Base-by-base conservation (phyloP, 2,797 vertebrate genomes). In the Fratercula arctica region DNA sequence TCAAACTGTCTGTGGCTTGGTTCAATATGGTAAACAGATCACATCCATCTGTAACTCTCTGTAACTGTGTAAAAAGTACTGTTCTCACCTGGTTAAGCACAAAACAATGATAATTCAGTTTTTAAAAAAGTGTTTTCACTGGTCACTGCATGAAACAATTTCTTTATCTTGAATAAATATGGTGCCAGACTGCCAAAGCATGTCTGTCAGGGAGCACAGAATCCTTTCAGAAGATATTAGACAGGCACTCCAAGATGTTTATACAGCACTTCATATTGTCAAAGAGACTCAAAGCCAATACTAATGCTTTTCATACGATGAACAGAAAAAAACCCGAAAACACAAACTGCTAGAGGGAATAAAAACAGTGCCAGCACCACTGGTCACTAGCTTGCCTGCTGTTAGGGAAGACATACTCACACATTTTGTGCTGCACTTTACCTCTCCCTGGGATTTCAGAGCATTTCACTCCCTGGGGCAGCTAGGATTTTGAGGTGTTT, bases 111-210 rank as follows among this genome's bases (percentile, higher is more conserved):
- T n/a, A 78, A 79, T 54, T 70, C 37, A 17, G 21, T 45, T 66
- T 33, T 15, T 9, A 66, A 37, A 48, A 9, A 3, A 15, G 2
- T 16, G 13, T 7, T 90, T 96, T 89, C 60, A 57, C 77, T 90
- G 41, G 85, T 88, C 82, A 78, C 74, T 76, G 37, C 56, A 73
- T 39, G 18, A 86, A 89, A 95, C 84, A 74, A 85, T 86, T 95
- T 91, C 46, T 87, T 94, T 95, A 74, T 59, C 87, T 91, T 91
- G 45, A 89, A 94, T 66, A 94, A 93, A 93, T 90, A 66, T 43
- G 64, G 89, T 76, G 81, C 92, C 95, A 93, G 75, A 85, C 35
- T 94, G 51, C 43, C 94, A 92, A 97, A 89, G 66, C 68, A 48
- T 26, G 25, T 87, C 91, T 87, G 54, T 85, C 82, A 96, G 51